phyloP scores from a whole-genome alignment of 2,797 vertebrate genomes.

The Semotilus atromaculatus region DNA sequence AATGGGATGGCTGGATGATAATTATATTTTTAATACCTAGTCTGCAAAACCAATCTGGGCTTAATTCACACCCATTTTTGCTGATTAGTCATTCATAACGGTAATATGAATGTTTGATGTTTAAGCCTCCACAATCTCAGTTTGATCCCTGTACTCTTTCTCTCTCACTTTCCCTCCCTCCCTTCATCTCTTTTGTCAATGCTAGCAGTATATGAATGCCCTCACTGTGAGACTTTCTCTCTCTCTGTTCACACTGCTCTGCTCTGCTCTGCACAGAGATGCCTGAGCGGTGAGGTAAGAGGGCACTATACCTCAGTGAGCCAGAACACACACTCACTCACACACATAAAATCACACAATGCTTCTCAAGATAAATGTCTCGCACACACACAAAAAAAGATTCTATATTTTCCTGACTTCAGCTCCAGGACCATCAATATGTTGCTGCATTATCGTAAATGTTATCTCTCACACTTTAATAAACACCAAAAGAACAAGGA shows the following conservation, averaged over 20 bases:
- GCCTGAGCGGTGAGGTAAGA: slow-evolving; percentile 85
- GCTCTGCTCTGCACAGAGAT: slow-evolving; percentile 77
- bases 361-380: slow-evolving; percentile 32
- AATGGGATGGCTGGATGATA: slow-evolving; percentile 7
- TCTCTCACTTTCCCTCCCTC: slow-evolving; percentile 69
- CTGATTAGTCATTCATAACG: slow-evolving; percentile 49
- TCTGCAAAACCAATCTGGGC: slow-evolving; percentile 27
- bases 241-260: slow-evolving; percentile 69
- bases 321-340: slow-evolving; percentile 56
- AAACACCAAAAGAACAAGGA: slow-evolving; percentile 22
- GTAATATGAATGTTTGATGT: slow-evolving; percentile 50
- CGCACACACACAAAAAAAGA: neutral
- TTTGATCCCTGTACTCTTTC: slow-evolving; percentile 62
- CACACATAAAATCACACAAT: slow-evolving; percentile 45
- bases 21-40: slow-evolving; percentile 44
- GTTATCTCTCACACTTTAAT: slow-evolving; percentile 38
- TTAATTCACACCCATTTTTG: slow-evolving; percentile 34
- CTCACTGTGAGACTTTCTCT: slow-evolving; percentile 82
- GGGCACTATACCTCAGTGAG: slow-evolving; percentile 66
- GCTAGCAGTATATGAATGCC: slow-evolving; percentile 75
- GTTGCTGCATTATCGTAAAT: neutral
- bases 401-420: neutral
- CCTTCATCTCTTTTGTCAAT: slow-evolving; percentile 42
- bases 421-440: neutral
- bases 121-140: slow-evolving; percentile 56